These are phyloP conservation scores for Puffinus mauretanicus DNA, from an alignment of 2,113 vertebrate species.

Conservation along the genomic window DNA sequence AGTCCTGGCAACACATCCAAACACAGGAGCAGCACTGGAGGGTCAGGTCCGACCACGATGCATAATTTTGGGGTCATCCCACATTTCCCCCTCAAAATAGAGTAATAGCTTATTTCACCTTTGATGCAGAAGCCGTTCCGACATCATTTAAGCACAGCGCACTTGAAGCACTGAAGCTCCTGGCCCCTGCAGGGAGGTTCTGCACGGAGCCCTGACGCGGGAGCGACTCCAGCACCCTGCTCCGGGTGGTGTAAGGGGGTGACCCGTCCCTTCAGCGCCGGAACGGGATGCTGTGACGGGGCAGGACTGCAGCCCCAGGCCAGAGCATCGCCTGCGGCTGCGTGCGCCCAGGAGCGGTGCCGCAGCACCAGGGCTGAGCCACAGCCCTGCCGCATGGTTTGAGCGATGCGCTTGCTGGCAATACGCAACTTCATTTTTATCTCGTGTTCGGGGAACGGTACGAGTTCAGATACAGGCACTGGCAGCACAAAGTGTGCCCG, in stretches of 20 bases:
- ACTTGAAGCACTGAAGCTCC: not conserved
- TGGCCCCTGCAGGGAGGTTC: no score
- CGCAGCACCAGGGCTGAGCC: not conserved
- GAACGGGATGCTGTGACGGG: not conserved
- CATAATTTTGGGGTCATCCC: fast-evolving
- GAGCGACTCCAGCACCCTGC: not conserved
- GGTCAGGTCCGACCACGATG: fast-evolving
- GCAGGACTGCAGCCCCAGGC: not conserved
- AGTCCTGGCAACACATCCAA: not conserved
- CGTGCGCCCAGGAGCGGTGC: fast-evolving
- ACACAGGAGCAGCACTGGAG: not conserved
- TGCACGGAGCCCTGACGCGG: not conserved
- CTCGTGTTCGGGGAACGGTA: not conserved
- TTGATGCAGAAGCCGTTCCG: not conserved
- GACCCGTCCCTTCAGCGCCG: not conserved
- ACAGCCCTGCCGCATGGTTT: fast-evolving
- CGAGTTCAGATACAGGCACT: fast-evolving
- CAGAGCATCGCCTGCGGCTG: fast-evolving
- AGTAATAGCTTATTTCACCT: not conserved
- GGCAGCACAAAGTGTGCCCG: not conserved
- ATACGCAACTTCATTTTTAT: not conserved
- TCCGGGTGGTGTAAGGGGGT: fast-evolving
- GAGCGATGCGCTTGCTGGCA: not conserved
- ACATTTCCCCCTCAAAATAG: not conserved
- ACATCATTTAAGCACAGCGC: fast-evolving